phyloP scores from a whole-genome alignment of 2,888 invertebrate species.

The Neoaliturus tenellus region DNA sequence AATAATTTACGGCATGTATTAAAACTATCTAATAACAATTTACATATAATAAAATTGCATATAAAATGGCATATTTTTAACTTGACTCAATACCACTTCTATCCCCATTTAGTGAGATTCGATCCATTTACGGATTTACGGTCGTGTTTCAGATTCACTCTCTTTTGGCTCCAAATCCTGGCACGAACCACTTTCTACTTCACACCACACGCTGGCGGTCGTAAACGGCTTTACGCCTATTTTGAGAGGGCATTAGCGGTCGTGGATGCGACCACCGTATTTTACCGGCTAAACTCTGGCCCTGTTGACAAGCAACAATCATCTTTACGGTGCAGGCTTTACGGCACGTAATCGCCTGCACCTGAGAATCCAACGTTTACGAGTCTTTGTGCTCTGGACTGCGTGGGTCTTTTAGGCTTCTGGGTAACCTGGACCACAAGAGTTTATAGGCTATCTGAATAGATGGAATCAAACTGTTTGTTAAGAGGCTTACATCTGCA shows the following conservation, averaged over 20 bases:
- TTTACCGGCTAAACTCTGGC: slow-evolving; percentile 31
- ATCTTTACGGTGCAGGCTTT: slow-evolving; percentile 35
- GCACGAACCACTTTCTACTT: background rate
- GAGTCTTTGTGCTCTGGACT: slow-evolving; percentile 17
- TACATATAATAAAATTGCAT: no score
- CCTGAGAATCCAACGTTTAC: slow-evolving; percentile 43
- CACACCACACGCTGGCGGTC: slow-evolving; percentile 12
- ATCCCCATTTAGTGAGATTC: no score
- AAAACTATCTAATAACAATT: no score
- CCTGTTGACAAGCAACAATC: slow-evolving; percentile 47
- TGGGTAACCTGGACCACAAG: background rate
- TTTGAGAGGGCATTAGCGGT: slow-evolving; percentile 40
- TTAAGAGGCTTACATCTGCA: no score
- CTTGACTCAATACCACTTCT: no score
- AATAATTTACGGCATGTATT: no score
- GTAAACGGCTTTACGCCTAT: slow-evolving; percentile 42
- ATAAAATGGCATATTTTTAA: no score
- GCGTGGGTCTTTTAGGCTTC: slow-evolving; percentile 7
- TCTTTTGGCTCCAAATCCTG: background rate
- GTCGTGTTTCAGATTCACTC: background rate
- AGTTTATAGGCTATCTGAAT: slow-evolving; percentile 8
- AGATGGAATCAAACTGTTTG: no score
- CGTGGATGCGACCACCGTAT: slow-evolving; percentile 19
- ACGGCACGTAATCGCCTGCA: slow-evolving; percentile 37
- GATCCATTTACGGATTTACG: background rate